These are phyloP conservation scores for Lobophora halterata DNA, from an alignment of 2,888 invertebrate genomes.

Conservation along the genomic window DNA sequence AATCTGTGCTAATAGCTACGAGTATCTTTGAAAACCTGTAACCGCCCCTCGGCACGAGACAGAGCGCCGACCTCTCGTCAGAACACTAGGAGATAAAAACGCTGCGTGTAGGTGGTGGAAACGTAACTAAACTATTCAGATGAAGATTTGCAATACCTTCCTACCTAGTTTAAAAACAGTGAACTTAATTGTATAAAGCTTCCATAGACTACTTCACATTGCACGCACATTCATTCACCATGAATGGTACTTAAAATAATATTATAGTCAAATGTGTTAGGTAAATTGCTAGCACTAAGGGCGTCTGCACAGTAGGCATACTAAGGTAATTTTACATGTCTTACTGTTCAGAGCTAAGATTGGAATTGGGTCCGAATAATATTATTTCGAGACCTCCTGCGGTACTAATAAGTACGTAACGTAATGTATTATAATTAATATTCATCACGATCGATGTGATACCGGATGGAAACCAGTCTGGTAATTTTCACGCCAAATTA, in stretches of 20 bases:
- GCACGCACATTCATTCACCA: constrained; percentile 29
- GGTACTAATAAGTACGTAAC: constrained; percentile 42
- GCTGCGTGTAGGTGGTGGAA: constrained; percentile 13
- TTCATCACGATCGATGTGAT: constrained; percentile 42
- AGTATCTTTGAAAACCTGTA: constrained; percentile 12
- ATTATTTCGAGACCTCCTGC: constrained; percentile 47
- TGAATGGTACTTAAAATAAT: constrained; percentile 23
- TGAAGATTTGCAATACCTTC: not conserved
- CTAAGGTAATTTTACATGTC: constrained; percentile 29
- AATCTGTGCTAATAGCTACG: constrained; percentile 7
- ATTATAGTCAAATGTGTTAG: constrained; percentile 27
- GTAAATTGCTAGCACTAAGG: constrained; percentile 33
- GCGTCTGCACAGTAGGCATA: constrained; percentile 33
- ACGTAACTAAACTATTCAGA: not conserved
- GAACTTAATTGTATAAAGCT: not conserved
- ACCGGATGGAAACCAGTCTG: constrained; percentile 54
- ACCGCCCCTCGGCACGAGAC: constrained; percentile 47
- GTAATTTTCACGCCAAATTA: constrained; percentile 40
- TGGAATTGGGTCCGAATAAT: too few relatives aligned
- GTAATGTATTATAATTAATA: constrained; percentile 51
- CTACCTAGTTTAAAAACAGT: too few relatives aligned
- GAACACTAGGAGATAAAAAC: constrained; percentile 26
- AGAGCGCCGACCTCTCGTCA: constrained; percentile 39
- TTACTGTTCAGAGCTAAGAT: too few relatives aligned
- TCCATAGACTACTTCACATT: constrained; percentile 15